Percentiles rank a stretch among this genome's conserved stretches.
Evolutionary conservation across 2,797 vertebrate species (phyloP).

Genomic region (Nyctalus aviator): DNA sequence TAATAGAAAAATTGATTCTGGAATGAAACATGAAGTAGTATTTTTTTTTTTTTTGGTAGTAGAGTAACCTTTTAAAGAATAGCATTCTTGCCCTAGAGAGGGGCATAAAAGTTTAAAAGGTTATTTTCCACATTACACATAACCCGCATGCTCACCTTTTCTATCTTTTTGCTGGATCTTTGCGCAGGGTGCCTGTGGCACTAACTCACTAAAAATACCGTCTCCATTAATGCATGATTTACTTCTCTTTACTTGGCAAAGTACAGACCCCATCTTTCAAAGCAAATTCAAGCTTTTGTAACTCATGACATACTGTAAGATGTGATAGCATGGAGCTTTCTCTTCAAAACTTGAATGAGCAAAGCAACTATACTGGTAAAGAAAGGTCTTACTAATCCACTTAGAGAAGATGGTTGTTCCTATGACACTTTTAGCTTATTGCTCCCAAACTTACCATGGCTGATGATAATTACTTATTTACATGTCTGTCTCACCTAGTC

Average conservation of each 20-base stretch:
- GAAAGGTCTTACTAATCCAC: neutral
- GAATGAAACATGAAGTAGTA: constrained; percentile 85
- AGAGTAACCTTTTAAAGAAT: constrained; percentile 87
- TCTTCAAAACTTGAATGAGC: constrained; percentile 32
- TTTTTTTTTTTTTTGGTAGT: constrained; percentile 79
- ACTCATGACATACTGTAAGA: constrained; percentile 60
- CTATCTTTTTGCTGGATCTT: constrained; percentile 60
- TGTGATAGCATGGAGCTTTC: constrained; percentile 8
- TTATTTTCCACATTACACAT: constrained; percentile 85
- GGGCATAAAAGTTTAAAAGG: constrained; percentile 84
- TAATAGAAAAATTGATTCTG: constrained; percentile 89
- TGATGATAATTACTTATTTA: neutral
- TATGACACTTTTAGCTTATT: neutral
- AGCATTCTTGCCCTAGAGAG: constrained; percentile 84
- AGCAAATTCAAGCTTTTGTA: constrained; percentile 75
- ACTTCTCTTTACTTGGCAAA: constrained; percentile 77
- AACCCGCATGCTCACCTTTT: constrained; percentile 81
- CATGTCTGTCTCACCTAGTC: neutral
- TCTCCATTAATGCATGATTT: constrained; percentile 74
- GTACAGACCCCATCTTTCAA: constrained; percentile 57
- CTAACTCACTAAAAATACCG: constrained; percentile 74
- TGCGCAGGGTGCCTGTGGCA: constrained; percentile 55
- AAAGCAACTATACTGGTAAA: neutral
- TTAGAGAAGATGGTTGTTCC: neutral
- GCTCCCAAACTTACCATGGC: neutral